phyloP scores from a whole-genome alignment of 2,888 invertebrate species.

The Clivina fossor region DNA sequence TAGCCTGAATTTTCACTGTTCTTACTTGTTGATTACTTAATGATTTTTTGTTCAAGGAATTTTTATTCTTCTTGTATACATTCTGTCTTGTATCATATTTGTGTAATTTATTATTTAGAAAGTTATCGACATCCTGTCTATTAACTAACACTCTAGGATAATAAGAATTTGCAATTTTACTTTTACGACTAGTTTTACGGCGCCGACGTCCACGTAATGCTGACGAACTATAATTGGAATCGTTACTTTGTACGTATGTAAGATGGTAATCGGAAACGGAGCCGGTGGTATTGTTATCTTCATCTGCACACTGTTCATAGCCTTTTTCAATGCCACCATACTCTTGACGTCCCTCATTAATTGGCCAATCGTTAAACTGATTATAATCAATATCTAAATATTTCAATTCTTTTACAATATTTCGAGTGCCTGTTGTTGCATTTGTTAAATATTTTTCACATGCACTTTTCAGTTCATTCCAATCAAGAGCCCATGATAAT shows the following conservation, averaged over 20 bases:
- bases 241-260: slow-evolving; percentile 17
- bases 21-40: slow-evolving; percentile 20
- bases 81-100: too few relatives aligned
- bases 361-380: slow-evolving; percentile 65
- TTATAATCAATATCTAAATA: slow-evolving; percentile 73
- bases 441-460: slow-evolving; percentile 61
- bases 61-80: too few relatives aligned
- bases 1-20: slow-evolving; percentile 16
- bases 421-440: slow-evolving; percentile 63
- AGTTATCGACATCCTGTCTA: too few relatives aligned
- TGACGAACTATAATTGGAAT: slow-evolving; percentile 6
- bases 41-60: too few relatives aligned
- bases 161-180: too few relatives aligned
- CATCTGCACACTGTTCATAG: slow-evolving; percentile 38
- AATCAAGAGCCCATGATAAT: slow-evolving; percentile 69
- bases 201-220: slow-evolving; percentile 41
- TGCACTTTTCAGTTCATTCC: slow-evolving; percentile 59
- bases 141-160: too few relatives aligned
- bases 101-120: too few relatives aligned
- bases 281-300: slow-evolving; percentile 21
- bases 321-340: slow-evolving; percentile 42
- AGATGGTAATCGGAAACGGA: slow-evolving; percentile 17
- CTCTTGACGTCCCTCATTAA: slow-evolving; percentile 44
- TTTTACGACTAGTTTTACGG: slow-evolving; percentile 41
- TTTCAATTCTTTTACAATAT: slow-evolving; percentile 70